Conservation (phyloP, 2,797 vertebrate genomes). For the Dendrocincla tyrannina region DNA sequence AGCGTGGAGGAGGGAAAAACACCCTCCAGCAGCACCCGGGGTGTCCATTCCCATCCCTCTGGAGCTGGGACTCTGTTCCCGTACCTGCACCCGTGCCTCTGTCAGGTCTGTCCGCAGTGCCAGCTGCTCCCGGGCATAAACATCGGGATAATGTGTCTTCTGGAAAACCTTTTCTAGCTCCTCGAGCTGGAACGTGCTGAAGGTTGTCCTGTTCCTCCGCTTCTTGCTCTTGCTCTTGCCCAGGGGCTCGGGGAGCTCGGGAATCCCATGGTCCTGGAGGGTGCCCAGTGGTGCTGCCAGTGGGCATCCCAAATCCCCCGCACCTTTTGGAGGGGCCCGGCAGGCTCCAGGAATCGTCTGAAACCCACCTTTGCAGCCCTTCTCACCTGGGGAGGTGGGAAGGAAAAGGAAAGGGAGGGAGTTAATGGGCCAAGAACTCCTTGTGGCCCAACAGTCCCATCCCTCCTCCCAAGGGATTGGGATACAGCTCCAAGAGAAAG, state of each 20-base stretch:
- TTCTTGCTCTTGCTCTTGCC: slow-evolving; percentile 90
- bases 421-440: not conserved
- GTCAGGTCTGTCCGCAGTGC: slow-evolving; percentile 90
- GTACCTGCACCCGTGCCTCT: slow-evolving; percentile 91
- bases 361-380: slow-evolving; percentile 81
- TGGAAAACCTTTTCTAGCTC: slow-evolving; percentile 95
- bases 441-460: not conserved
- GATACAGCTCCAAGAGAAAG: not conserved
- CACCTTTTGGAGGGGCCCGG: slow-evolving; percentile 3
- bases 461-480: not conserved
- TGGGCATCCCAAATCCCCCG: slow-evolving; percentile 75
- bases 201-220: slow-evolving; percentile 90
- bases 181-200: slow-evolving; percentile 93
- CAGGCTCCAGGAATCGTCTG: slow-evolving; percentile 79
- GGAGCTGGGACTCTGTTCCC: not conserved
- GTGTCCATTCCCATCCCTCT: fast-evolving
- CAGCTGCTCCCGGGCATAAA: slow-evolving; percentile 92
- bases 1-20: fast-evolving
- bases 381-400: slow-evolving; percentile 77
- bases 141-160: slow-evolving; percentile 92
- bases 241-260: slow-evolving; percentile 74
- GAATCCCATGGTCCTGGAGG: slow-evolving; percentile 63
- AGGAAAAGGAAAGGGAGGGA: not conserved
- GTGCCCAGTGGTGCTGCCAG: slow-evolving; percentile 56
- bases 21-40: not conserved